Conservation (phyloP, 1,140 invertebrate species). For the Potamilus streckersoni region DNA sequence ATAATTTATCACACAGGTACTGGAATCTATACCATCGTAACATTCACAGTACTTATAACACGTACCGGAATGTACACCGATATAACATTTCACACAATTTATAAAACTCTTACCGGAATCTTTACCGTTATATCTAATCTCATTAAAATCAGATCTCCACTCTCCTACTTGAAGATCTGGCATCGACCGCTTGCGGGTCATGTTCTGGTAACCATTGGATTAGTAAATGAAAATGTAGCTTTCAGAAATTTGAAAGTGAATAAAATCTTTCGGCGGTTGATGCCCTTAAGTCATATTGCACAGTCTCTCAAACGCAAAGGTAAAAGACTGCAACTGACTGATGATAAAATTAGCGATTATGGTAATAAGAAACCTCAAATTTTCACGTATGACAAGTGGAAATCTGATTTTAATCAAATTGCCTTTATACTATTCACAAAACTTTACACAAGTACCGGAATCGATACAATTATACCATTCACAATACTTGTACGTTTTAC, state of each 20-base stretch:
- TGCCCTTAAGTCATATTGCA: neutral
- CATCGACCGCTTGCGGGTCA: too few relatives aligned
- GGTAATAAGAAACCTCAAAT: too few relatives aligned
- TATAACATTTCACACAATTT: neutral
- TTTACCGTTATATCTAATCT: neutral
- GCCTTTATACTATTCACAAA: conserved; percentile 14
- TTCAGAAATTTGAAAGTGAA: too few relatives aligned
- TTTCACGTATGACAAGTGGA: neutral
- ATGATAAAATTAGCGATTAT: too few relatives aligned
- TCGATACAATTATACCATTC: neutral
- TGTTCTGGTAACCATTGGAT: too few relatives aligned
- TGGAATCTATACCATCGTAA: neutral
- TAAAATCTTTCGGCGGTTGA: too few relatives aligned
- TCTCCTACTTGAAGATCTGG: too few relatives aligned
- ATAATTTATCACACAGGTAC: conserved; percentile 2
- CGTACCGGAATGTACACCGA: neutral
- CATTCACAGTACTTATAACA: conserved; percentile 2
- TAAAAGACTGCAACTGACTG: neutral
- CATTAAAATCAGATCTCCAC: neutral
- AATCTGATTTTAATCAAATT: too few relatives aligned
- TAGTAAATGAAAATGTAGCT: neutral
- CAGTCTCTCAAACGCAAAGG: neutral
- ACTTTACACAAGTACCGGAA: conserved; percentile 1
- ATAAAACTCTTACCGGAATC: neutral
- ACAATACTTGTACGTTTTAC: neutral